Evolutionary conservation across 2,797 vertebrate species (phyloP), one percentile per base, ranked within the genome.

Genomic region (Semotilus atromaculatus): DNA sequence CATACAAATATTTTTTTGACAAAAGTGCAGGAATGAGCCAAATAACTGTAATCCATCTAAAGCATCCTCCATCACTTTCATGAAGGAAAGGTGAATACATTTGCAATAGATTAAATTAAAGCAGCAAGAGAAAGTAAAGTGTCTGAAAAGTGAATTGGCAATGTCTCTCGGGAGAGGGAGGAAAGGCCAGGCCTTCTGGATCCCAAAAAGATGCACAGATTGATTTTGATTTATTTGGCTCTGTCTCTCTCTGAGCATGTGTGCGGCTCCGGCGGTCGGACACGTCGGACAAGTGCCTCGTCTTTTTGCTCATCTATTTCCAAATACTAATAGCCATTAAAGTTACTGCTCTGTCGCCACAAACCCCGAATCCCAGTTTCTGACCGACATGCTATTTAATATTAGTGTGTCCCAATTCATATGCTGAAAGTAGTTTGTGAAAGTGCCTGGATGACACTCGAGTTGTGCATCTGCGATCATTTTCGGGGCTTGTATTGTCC

Each of bases 181-280:
- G 55, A 86, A 82, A 88, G 72, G 40, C 45, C 62, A 84, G 67
- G 45, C 81, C 55, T 85, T 83, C 83, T 86, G 88, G 64, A 83
- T 67, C 26, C 13, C 53, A 68, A 86, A 80, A 85, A 26, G 66
- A 83, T 4, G 60, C 80, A 88, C 85, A 89, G 84, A 89, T 83
- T 88, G 89, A 88, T 82, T 89, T 85, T 2, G 78, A 86, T 82
- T 85, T 89, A 81, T 81, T 87, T 88, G 81, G 84, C 82, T 51
- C 55, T 81, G 29, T 84, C 29, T 77, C 45, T 43, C 53, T 43
- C 34, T 43, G 51, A 76, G 81, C 73, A 67, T 53, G 75, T 68
- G 83, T 71, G 76, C 68, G 8, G 26, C 48, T 70, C 53, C 66
- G 77, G 48, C 40, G 71, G 55, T 68, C 48, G 62, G 16, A 60